Evolutionary conservation across 2,113 vertebrate genomes (phyloP).

Genomic region (Ovis canadensis): DNA sequence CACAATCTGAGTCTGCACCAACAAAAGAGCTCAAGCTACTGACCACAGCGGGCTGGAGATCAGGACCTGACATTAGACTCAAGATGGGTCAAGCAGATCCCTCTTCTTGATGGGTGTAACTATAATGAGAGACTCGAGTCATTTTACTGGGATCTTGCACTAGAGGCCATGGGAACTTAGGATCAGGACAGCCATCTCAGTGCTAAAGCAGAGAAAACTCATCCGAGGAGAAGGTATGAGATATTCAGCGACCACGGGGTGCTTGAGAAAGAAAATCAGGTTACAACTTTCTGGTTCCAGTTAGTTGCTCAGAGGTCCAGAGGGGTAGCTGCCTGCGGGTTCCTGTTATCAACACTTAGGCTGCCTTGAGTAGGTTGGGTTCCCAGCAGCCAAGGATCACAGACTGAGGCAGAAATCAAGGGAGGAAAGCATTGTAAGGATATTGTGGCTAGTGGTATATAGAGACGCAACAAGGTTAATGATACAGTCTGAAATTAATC

Average conservation of each 20-base stretch:
- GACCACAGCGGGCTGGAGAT: not conserved
- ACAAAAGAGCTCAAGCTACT: not conserved
- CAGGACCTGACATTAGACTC: not conserved
- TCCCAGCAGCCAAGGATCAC: not conserved
- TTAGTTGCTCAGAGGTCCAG: not conserved
- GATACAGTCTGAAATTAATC: not conserved
- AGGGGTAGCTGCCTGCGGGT: not conserved
- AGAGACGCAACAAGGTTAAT: not conserved
- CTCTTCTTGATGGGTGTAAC: not conserved
- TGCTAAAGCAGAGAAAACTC: not conserved
- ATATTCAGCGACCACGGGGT: no score
- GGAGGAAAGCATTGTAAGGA: not conserved
- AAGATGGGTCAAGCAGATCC: not conserved
- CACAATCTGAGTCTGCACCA: not conserved
- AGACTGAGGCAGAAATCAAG: not conserved
- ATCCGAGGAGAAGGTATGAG: not conserved
- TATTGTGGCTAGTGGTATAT: not conserved
- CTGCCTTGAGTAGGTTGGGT: not conserved
- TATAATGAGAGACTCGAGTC: not conserved
- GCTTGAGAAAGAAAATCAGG: not conserved
- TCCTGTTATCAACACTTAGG: not conserved
- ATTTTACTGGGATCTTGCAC: not conserved
- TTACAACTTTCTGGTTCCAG: not conserved
- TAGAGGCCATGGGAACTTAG: not conserved
- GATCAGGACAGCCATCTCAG: not conserved